These are phyloP conservation scores for Eospalax fontanierii DNA, from an alignment of 2,797 vertebrate species.

Conservation along the genomic window DNA sequence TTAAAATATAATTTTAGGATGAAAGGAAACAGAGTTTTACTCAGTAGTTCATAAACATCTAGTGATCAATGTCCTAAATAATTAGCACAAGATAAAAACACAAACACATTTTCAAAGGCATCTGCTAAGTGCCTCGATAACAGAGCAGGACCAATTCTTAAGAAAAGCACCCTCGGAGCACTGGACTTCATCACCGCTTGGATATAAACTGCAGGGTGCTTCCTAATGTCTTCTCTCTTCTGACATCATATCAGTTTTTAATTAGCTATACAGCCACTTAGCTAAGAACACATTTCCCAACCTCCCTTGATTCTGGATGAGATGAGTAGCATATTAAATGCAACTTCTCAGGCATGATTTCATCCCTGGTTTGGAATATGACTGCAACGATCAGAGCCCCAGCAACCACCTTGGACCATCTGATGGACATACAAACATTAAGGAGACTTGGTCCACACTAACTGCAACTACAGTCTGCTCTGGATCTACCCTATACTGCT, in stretches of 20 bases:
- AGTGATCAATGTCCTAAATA: constrained; percentile 5
- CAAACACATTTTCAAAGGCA: not conserved
- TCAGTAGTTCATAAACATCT: constrained; percentile 33
- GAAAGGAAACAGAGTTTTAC: not conserved
- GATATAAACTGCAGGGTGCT: not conserved
- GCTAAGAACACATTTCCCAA: constrained; percentile 5
- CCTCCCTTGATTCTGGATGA: not conserved
- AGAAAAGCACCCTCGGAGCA: not conserved
- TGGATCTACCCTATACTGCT: not conserved
- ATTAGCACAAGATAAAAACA: constrained; percentile 38
- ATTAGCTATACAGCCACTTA: not conserved
- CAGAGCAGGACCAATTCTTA: not conserved
- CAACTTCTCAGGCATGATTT: not conserved
- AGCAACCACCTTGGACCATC: not conserved
- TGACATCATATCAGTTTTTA: constrained; percentile 6
- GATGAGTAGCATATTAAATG: not conserved
- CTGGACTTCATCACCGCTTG: not conserved
- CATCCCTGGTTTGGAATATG: not conserved
- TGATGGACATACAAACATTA: not conserved
- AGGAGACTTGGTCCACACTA: not conserved
- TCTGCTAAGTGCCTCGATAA: not conserved
- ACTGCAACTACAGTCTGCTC: not conserved
- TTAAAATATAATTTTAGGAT: not conserved
- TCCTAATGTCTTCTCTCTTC: not conserved
- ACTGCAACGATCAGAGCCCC: not conserved